Evolutionary conservation across 2,888 invertebrate species (phyloP), one percentile per base, ranked within the genome.

Genomic region (Eilema caniola): DNA sequence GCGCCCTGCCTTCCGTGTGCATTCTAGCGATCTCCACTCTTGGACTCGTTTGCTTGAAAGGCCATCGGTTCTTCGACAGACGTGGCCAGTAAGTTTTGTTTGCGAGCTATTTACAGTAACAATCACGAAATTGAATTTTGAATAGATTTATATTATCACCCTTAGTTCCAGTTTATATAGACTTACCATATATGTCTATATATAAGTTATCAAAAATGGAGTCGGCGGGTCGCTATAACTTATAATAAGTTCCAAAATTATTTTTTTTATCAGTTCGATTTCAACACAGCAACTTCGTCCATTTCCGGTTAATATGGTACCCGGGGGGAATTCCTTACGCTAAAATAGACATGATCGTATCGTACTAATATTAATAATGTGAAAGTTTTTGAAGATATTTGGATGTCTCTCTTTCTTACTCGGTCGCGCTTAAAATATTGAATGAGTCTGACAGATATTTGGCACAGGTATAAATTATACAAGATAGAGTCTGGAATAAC

Each of bases 191-290:
- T 37, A 12, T 41, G 16, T 41, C 4, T 41, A 41, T 41, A 41
- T 7, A 47, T 7, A 20, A 7, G 20, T 3, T 20, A 20, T 20
- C 10, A 53, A n/a, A 53, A 53, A 53, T 4, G 53, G 20, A n/a
- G n/a, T n/a, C 8, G n/a, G 53, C n/a, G 53, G 53, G 20, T 53
- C n/a, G 53, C 53, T 53, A 25, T 59, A 59, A 25, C 24, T 59
- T 59, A 59, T 59, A 25, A 59, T 25, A 25, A 53, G 53, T 53
- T 53, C 53, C 53, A 53, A 53, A 53, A 53, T 53, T n/a, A 53
- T 53, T 53, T 53, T 41, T n/a, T 53, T 53, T 53, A 53, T 53
- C 53, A 53, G 53, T 53, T 53, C 53, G n/a, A 53, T 53, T 53
- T 53, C 53, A n/a, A 53, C 41, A 14, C 47, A 47, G 47, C 53